Conservation (phyloP, 2,797 vertebrate species). For the Babyrousa celebensis region DNA sequence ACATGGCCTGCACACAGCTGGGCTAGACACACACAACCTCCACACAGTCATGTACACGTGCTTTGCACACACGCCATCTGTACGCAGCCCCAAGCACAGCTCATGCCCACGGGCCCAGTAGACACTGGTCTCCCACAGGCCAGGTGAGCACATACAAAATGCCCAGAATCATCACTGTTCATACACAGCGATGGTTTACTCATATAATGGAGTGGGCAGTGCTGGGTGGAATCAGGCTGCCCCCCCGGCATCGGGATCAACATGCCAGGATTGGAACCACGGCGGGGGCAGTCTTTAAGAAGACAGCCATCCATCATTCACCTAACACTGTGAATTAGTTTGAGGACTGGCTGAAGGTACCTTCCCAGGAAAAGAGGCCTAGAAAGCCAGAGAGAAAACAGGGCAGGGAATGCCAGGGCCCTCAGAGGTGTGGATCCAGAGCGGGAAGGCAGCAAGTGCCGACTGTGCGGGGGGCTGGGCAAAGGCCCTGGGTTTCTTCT, state of each 20-base stretch:
- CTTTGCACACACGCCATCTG: background rate
- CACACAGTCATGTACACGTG: background rate
- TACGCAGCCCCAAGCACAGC: background rate
- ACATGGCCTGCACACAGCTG: background rate
- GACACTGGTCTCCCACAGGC: background rate
- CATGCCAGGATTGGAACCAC: background rate
- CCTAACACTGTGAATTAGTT: background rate
- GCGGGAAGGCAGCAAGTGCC: background rate
- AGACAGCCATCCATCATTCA: background rate
- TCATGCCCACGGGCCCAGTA: background rate
- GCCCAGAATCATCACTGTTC: background rate
- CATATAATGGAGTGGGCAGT: background rate
- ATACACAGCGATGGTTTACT: background rate
- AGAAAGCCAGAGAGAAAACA: background rate
- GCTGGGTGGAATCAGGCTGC: background rate
- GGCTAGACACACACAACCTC: background rate
- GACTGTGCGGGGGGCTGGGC: background rate
- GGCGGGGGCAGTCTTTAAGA: background rate
- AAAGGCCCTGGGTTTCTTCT: background rate
- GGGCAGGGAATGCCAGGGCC: background rate
- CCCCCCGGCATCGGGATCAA: background rate
- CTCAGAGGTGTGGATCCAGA: no score
- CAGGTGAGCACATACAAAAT: background rate
- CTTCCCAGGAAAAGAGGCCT: background rate
- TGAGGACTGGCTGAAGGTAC: background rate